Evolutionary conservation across 2,888 invertebrate genomes (phyloP).

Genomic region (Spicauda simplicius): DNA sequence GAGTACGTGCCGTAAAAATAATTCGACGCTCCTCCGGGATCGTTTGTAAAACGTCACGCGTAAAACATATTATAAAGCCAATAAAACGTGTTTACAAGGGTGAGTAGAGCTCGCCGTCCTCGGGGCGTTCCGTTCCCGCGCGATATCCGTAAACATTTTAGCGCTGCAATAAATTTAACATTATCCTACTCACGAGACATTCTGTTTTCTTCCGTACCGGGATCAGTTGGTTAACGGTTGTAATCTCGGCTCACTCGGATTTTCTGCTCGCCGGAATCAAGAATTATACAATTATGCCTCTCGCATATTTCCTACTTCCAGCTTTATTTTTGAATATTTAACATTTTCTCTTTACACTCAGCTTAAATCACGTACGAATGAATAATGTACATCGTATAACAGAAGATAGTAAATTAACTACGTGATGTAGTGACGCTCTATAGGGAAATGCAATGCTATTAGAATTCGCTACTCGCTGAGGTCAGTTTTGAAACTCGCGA

Average conservation of each 20-base stretch:
- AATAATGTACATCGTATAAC: not conserved
- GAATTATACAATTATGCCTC: conserved; percentile 74
- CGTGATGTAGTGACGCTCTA: too few relatives aligned
- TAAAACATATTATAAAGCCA: conserved; percentile 85
- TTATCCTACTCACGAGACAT: conserved; percentile 82
- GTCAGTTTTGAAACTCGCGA: too few relatives aligned
- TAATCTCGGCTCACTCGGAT: conserved; percentile 79
- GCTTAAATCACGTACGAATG: conserved; percentile 11
- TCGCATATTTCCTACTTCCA: conserved; percentile 59
- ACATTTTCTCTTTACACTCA: conserved; percentile 25
- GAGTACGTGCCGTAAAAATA: conserved; percentile 83
- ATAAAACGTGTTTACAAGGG: conserved; percentile 85
- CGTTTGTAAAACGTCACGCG: conserved; percentile 85
- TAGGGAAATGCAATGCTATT: too few relatives aligned
- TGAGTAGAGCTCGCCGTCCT: conserved; percentile 76
- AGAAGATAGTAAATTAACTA: too few relatives aligned
- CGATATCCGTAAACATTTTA: conserved; percentile 84
- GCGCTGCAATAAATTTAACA: conserved; percentile 83
- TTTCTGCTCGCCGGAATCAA: conserved; percentile 68
- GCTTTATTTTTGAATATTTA: conserved; percentile 49
- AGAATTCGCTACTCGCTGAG: too few relatives aligned
- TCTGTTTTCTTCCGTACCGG: conserved; percentile 80
- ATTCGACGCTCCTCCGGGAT: conserved; percentile 81
- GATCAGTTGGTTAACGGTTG: conserved; percentile 82
- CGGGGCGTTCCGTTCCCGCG: conserved; percentile 64